Evolutionary conservation across 2,797 vertebrate genomes (phyloP), one percentile per base, ranked within the genome.

Genomic region (Enteromius treurensis): DNA sequence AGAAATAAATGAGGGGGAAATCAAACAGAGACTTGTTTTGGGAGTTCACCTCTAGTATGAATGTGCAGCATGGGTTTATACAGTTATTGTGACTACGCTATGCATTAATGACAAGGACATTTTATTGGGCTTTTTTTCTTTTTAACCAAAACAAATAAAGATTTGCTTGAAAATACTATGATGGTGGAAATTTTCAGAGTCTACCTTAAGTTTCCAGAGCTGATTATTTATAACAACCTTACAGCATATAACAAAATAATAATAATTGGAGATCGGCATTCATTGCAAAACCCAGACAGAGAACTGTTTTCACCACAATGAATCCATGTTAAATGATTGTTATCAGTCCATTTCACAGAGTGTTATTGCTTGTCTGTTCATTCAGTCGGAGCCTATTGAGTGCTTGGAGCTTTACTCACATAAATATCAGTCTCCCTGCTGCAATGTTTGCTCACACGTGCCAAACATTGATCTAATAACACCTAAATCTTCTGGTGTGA

Each of bases 301-400:
- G 49, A 21, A 26, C 70, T 60, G 34, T 51, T 58, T 79, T 89
- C 90, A 83, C 85, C 88, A 89, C 69, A 91, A 89, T 77, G 58
- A 86, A 92, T 93, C 90, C 90, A 90, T 92, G 90, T 91, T 90
- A 90, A 87, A 77, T 89, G 89, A 90, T 90, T 90, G 91, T 89
- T 89, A 87, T 87, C 90, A 92, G 85, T 91, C 91, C 90, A 92
- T 93, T 92, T 92, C 92, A 93, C 90, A 89, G 91, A 94, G 93
- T 93, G 92, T 93, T 94, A 94, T 91, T 94, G 94, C 93, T 94
- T 95, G 94, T 94, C 92, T 95, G 94, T 94, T 93, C 91, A 94
- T 95, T 94, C 94, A 95, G 93, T 94, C 90, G 92, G 92, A 94
- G 94, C 92, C 92, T 94, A 91, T 87, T 70, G 80, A 88, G 92